Conservation (phyloP, 2,113 vertebrate genomes). For the Siniperca chuatsi region DNA sequence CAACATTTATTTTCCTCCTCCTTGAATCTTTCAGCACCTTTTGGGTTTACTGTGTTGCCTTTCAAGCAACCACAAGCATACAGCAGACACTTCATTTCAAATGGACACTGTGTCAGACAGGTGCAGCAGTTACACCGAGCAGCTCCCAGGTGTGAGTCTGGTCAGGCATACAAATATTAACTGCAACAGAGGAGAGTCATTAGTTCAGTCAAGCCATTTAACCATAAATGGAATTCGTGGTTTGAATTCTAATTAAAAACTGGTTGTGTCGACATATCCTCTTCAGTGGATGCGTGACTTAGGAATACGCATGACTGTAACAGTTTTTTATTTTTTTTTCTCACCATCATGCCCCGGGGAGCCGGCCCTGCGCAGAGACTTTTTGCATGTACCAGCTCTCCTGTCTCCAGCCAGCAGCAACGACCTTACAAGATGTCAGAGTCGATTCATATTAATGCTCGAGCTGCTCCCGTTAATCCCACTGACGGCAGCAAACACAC, state of each 20-base stretch:
- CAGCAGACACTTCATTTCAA: not conserved
- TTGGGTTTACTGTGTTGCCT: not conserved
- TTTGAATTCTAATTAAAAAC: not conserved
- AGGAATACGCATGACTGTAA: not conserved
- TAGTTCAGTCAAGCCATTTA: not conserved
- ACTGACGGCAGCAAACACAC: slow-evolving; percentile 4
- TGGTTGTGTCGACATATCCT: not conserved
- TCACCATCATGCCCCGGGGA: not conserved
- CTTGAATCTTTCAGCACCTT: not conserved
- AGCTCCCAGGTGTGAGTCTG: slow-evolving; percentile 13
- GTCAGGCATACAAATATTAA: not conserved
- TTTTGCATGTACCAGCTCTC: slow-evolving; percentile 7
- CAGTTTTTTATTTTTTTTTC: not conserved
- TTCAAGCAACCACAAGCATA: not conserved
- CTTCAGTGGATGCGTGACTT: not conserved
- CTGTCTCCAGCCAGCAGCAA: not conserved
- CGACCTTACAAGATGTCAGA: slow-evolving; percentile 60
- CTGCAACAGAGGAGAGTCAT: not conserved
- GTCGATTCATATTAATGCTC: slow-evolving; percentile 52
- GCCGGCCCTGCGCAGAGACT: slow-evolving; percentile 9
- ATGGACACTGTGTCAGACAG: not conserved
- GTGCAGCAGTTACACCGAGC: not conserved
- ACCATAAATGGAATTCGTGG: not conserved
- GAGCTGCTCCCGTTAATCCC: slow-evolving; percentile 44
- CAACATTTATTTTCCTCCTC: too few relatives aligned